These are phyloP conservation scores for Brachymystax lenok DNA, from an alignment of 2,797 vertebrate genomes.

Conservation along the genomic window DNA sequence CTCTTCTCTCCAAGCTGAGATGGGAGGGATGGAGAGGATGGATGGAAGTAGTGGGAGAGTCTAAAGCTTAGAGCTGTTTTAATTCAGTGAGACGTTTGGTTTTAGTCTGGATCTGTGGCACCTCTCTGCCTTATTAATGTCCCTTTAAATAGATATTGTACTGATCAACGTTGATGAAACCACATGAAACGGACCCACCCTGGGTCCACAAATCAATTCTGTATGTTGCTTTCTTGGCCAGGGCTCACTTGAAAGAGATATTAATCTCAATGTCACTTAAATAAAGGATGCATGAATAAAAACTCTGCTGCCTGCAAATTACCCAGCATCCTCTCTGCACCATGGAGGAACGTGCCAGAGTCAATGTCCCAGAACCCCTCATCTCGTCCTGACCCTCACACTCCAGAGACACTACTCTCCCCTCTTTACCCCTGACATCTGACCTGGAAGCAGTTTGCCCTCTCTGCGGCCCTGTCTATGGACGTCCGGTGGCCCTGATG, in stretches of 20 bases:
- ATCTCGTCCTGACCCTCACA: conserved; percentile 56
- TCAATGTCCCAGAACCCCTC: conserved; percentile 42
- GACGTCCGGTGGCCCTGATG: conserved; percentile 63
- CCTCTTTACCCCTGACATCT: conserved; percentile 66
- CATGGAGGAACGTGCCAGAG: neutral
- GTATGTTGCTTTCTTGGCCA: neutral
- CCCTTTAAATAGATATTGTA: conserved; percentile 22
- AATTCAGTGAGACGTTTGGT: neutral
- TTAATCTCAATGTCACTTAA: neutral
- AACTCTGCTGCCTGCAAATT: neutral
- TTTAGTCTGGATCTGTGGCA: neutral
- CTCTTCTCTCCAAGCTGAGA: conserved; percentile 4
- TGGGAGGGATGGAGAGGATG: neutral
- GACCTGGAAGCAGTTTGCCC: conserved; percentile 49
- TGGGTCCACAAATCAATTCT: neutral
- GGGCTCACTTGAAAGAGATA: neutral
- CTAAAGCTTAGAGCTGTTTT: neutral
- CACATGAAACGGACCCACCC: neutral
- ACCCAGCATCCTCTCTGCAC: too few species aligned
- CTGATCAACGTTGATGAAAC: neutral
- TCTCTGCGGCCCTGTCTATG: conserved; percentile 53
- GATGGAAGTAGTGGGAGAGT: neutral
- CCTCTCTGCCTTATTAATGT: neutral
- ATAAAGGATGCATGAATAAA: neutral
- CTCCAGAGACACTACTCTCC: conserved; percentile 44